phyloP scores from a whole-genome alignment of 2,113 vertebrate genomes.

The Ancistrus triradiatus region DNA sequence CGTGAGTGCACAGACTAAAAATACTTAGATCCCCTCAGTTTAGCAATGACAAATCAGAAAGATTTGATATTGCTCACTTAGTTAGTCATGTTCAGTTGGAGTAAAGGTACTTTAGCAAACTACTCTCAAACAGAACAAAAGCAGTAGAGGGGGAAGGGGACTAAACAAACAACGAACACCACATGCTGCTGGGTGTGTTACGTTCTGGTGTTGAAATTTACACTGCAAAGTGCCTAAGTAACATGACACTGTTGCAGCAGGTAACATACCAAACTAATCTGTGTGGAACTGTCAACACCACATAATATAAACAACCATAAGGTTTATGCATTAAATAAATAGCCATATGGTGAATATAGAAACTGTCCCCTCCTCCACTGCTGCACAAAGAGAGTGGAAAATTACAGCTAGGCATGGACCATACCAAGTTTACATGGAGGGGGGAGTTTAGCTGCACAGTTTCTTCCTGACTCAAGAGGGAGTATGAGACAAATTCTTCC shows the following conservation, averaged over 20 bases:
- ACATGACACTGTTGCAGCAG: too few species aligned
- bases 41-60: too few species aligned
- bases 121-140: not conserved
- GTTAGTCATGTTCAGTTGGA: not conserved
- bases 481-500: too few species aligned
- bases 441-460: not conserved
- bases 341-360: not conserved
- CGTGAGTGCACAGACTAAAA: too few species aligned
- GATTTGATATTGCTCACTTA: too few species aligned
- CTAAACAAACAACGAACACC: not conserved
- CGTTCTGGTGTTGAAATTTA: too few species aligned
- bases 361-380: conserved; percentile 1
- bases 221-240: too few species aligned
- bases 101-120: conserved; percentile 3
- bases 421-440: conserved; percentile 25
- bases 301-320: not conserved
- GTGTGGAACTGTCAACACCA: not conserved
- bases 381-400: conserved; percentile 32
- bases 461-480: conserved; percentile 31
- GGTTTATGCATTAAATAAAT: not conserved
- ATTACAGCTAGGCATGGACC: conserved; percentile 32
- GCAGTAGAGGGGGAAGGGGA: conserved; percentile 20
- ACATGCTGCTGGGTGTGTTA: conserved; percentile 19
- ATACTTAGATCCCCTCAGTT: too few species aligned
- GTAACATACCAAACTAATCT: too few species aligned